Percentiles rank a stretch among this genome's conserved stretches.
phyloP scores from a whole-genome alignment of 2,797 vertebrate genomes.

The Babyrousa celebensis region DNA sequence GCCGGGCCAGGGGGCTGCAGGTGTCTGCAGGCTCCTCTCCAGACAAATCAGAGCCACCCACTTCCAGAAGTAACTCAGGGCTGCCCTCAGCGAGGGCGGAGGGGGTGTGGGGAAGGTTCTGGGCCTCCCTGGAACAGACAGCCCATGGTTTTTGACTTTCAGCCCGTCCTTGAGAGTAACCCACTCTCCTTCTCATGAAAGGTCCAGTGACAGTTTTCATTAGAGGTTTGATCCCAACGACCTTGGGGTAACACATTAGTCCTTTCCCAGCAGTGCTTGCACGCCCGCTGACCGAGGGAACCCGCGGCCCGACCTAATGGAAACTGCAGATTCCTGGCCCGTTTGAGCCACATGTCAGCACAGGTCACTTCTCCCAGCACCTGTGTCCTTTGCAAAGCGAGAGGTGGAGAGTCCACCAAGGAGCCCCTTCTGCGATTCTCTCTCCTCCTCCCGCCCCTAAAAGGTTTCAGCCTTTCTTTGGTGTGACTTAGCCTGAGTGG shows the following conservation, averaged over 20 bases:
- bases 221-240: background rate
- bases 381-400: background rate
- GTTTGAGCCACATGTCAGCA: fast-evolving
- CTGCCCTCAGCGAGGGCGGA: fast-evolving
- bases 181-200: conserved; percentile 26
- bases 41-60: background rate
- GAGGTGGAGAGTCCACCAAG: fast-evolving
- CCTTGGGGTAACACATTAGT: background rate
- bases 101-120: background rate
- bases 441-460: fast-evolving
- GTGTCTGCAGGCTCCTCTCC: background rate
- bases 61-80: fast-evolving
- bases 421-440: background rate
- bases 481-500: background rate
- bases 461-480: fast-evolving
- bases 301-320: fast-evolving
- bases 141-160: background rate
- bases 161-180: background rate
- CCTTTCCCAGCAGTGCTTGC: background rate
- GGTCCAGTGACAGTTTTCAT: conserved; percentile 23
- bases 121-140: background rate
- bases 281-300: background rate
- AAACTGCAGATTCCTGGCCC: background rate
- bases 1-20: fast-evolving
- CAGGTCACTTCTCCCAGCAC: fast-evolving